Conservation (phyloP, 2,797 vertebrate species). For the Pseudomugil gertrudae region DNA sequence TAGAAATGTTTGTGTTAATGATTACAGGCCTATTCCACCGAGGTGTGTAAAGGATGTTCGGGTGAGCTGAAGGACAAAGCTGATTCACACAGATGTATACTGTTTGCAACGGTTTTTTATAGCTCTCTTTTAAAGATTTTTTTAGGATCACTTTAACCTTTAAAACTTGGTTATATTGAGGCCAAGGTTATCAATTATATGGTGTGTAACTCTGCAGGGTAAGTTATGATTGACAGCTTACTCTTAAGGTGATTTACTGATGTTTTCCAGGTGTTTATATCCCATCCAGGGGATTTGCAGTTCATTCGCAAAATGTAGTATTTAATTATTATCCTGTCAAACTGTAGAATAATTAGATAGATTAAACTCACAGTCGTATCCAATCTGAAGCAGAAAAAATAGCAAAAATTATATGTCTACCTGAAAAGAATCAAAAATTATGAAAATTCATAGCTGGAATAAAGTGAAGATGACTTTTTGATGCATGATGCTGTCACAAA, state of each 20-base stretch:
- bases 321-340: neutral
- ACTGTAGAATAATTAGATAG: too few species aligned
- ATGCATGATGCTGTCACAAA: too few species aligned
- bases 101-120: neutral
- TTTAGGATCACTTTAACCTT: neutral
- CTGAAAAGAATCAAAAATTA: too few species aligned
- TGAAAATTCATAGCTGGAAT: too few species aligned
- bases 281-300: neutral
- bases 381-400: too few species aligned
- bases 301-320: neutral
- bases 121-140: neutral
- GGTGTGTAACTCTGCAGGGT: neutral
- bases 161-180: neutral
- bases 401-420: too few species aligned
- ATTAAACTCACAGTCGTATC: too few species aligned
- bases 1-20: neutral
- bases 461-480: too few species aligned
- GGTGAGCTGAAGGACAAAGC: neutral
- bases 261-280: too few species aligned
- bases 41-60: neutral
- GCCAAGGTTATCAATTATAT: rapidly evolving
- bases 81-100: neutral
- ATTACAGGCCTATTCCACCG: neutral
- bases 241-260: too few species aligned
- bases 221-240: too few species aligned